Evolutionary conservation across 2,888 invertebrate species (phyloP).

Genomic region (Zonitis immaculata): DNA sequence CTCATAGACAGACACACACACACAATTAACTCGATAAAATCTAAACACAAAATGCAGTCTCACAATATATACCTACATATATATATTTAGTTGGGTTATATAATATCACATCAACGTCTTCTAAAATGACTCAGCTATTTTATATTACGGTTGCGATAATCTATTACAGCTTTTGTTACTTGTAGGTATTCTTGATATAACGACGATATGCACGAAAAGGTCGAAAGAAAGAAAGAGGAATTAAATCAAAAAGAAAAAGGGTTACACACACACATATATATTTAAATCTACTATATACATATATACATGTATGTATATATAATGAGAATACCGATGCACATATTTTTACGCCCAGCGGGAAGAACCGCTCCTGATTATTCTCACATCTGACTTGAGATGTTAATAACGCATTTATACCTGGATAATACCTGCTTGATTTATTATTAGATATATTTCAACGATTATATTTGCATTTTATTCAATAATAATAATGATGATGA

Average conservation of each 20-base stretch:
- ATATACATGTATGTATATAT: too few relatives aligned
- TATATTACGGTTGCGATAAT: slow-evolving; percentile 10
- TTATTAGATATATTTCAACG: too few relatives aligned
- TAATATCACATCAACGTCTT: slow-evolving; percentile 12
- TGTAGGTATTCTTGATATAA: slow-evolving; percentile 1
- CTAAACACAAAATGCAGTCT: slow-evolving; percentile 5
- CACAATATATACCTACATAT: not conserved
- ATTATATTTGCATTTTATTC: too few relatives aligned
- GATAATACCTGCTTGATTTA: not conserved
- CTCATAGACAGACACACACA: not conserved
- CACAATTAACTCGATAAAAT: not conserved
- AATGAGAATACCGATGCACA: too few relatives aligned
- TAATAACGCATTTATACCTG: slow-evolving; percentile 1
- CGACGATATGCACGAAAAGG: slow-evolving; percentile 5
- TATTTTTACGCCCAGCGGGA: not conserved
- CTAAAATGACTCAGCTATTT: slow-evolving; percentile 9
- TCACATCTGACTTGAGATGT: slow-evolving; percentile 3
- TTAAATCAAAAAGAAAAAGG: too few relatives aligned
- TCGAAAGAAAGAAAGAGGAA: too few relatives aligned
- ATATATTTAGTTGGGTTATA: too few relatives aligned
- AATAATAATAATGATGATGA: too few relatives aligned
- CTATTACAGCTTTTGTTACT: slow-evolving; percentile 12
- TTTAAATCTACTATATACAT: too few relatives aligned
- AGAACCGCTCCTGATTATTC: not conserved
- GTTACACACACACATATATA: too few relatives aligned